Evolutionary conservation across 2,888 invertebrate species (phyloP).

Genomic region (Apotomis capreana): DNA sequence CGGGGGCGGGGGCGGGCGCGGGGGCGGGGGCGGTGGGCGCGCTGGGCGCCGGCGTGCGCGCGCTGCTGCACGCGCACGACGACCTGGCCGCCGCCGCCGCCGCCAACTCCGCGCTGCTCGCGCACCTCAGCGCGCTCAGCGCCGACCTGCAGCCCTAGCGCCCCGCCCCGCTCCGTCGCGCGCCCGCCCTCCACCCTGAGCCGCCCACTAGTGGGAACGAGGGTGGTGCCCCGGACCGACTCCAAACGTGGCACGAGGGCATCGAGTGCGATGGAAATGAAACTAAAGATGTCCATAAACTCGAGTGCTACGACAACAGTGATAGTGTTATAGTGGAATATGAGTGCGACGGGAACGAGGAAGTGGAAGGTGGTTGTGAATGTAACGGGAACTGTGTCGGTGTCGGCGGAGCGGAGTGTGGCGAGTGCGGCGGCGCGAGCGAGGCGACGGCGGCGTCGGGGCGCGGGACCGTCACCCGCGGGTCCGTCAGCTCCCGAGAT

Average conservation of each 20-base stretch:
- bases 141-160: constrained; percentile 49
- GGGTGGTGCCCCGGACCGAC: too few relatives aligned
- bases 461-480: constrained; percentile 54
- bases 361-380: not conserved
- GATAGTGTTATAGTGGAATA: not conserved
- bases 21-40: constrained; percentile 46
- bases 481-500: constrained; percentile 43
- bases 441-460: constrained; percentile 49
- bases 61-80: constrained; percentile 64
- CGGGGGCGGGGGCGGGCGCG: constrained; percentile 40
- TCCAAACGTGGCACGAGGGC: not conserved
- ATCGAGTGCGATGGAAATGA: not conserved
- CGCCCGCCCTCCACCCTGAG: not conserved
- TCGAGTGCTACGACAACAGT: not conserved
- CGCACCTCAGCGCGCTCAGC: constrained; percentile 41
- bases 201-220: too few relatives aligned
- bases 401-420: not conserved
- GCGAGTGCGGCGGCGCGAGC: constrained; percentile 26
- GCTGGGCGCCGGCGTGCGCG: constrained; percentile 62
- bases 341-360: not conserved
- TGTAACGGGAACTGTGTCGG: not conserved
- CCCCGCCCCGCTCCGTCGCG: constrained; percentile 29
- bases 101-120: constrained; percentile 59
- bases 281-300: not conserved
- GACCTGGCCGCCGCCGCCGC: constrained; percentile 57